Evolutionary conservation across 2,113 vertebrate genomes (phyloP).

Genomic region (Halcyon malimbica): DNA sequence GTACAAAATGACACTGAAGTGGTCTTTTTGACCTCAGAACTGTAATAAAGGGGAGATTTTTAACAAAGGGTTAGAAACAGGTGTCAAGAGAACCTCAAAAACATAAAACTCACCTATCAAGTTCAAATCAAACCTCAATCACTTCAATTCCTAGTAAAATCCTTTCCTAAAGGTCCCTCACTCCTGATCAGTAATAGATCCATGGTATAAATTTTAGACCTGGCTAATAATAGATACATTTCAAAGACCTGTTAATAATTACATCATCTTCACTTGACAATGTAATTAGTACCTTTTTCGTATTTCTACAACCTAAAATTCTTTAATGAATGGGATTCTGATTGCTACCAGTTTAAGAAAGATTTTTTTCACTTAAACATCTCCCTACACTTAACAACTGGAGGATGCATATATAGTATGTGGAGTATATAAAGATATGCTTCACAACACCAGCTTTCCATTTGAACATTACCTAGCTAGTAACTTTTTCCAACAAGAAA

Average conservation of each 20-base stretch:
- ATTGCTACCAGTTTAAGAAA: neutral
- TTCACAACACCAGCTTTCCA: neutral
- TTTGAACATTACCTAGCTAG: neutral
- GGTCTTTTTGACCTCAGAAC: neutral
- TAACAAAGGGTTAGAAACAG: neutral
- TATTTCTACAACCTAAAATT: neutral
- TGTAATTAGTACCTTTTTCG: neutral
- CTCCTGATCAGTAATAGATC: neutral
- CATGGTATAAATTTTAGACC: neutral
- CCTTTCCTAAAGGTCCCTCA: neutral
- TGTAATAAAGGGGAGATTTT: neutral
- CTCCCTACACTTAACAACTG: neutral
- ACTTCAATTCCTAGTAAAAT: neutral
- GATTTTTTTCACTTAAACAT: neutral
- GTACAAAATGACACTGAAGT: neutral
- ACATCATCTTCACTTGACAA: neutral
- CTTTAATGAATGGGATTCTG: neutral
- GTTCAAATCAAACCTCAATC: neutral
- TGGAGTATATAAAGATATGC: neutral
- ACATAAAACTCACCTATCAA: neutral
- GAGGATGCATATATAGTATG: neutral
- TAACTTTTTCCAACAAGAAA: neutral
- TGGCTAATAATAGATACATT: neutral
- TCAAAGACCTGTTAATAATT: neutral
- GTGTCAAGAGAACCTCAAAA: neutral